Evolutionary conservation across 1,140 invertebrate genomes (phyloP).

Genomic region (Neuroterus valhalla): DNA sequence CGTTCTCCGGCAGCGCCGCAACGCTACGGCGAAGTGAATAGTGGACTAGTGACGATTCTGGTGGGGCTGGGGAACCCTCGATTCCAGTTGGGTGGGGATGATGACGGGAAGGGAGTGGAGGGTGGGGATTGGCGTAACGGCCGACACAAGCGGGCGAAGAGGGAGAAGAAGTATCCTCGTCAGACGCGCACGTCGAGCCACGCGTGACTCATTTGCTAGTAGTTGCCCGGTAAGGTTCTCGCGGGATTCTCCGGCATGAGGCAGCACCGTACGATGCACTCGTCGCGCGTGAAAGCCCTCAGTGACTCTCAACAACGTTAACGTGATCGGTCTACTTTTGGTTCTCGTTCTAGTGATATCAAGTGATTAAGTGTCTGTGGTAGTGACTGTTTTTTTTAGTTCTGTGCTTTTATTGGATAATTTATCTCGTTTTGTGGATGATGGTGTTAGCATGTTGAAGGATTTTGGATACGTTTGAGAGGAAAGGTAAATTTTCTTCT

Average conservation of each 20-base stretch:
- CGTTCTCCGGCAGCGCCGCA: constrained; percentile 61
- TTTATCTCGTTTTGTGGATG: background rate
- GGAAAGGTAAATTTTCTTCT: no score
- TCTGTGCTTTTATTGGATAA: constrained; percentile 33
- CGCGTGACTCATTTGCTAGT: constrained; percentile 65
- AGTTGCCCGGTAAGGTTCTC: constrained; percentile 33
- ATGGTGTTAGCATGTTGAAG: background rate
- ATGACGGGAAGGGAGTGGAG: constrained; percentile 31
- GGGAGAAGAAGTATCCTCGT: constrained; percentile 43
- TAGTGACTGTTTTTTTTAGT: constrained; percentile 34
- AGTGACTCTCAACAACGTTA: constrained; percentile 38
- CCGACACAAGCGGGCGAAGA: constrained; percentile 24
- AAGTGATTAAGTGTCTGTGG: constrained; percentile 31
- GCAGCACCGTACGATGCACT: constrained; percentile 58
- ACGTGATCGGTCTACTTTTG: constrained; percentile 35
- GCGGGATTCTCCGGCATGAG: constrained; percentile 65
- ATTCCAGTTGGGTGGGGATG: background rate
- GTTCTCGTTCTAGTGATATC: constrained; percentile 22
- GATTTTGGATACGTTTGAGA: no score
- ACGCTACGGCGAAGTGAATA: constrained; percentile 45
- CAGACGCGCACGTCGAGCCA: constrained; percentile 53
- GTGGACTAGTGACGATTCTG: constrained; percentile 49
- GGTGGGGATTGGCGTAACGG: constrained; percentile 31
- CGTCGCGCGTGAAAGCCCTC: constrained; percentile 36
- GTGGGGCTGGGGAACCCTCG: constrained; percentile 22